These are phyloP conservation scores for Chalcis sispes DNA, from an alignment of 2,888 invertebrate genomes.

Conservation along the genomic window DNA sequence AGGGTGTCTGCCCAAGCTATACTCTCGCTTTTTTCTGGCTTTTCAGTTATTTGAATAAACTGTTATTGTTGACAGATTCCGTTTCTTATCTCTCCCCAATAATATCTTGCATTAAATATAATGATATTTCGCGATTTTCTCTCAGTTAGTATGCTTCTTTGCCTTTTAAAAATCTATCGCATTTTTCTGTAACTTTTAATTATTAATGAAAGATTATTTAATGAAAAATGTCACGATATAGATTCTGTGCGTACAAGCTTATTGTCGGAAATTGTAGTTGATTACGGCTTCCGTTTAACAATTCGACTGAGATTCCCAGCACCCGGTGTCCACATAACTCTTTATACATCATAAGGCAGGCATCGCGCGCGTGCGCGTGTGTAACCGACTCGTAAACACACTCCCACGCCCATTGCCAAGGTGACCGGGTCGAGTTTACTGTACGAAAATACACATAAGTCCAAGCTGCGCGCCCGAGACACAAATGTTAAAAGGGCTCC, in stretches of 20 bases:
- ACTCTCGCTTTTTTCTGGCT: slow-evolving; percentile 36
- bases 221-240: not conserved
- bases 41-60: slow-evolving; percentile 18
- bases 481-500: slow-evolving; percentile 57
- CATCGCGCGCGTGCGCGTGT: slow-evolving; percentile 42
- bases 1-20: slow-evolving; percentile 35
- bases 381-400: slow-evolving; percentile 65
- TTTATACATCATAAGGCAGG: slow-evolving; percentile 24
- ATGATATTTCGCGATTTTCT: too few relatives aligned
- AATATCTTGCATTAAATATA: slow-evolving; percentile 2
- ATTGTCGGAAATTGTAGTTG: slow-evolving; percentile 42
- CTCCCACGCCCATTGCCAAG: slow-evolving; percentile 74
- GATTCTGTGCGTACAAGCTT: slow-evolving; percentile 5
- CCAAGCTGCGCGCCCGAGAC: slow-evolving; percentile 60
- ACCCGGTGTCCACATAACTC: slow-evolving; percentile 27
- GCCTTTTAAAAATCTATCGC: not conserved
- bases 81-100: slow-evolving; percentile 30
- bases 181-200: too few relatives aligned
- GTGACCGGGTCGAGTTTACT: slow-evolving; percentile 65
- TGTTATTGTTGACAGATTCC: slow-evolving; percentile 47
- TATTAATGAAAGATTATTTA: too few relatives aligned
- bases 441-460: slow-evolving; percentile 69
- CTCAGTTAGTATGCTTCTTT: too few relatives aligned
- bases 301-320: slow-evolving; percentile 51
- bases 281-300: slow-evolving; percentile 50